Base-by-base conservation (phyloP, 2,888 invertebrate species). In the Entomobrya multifasciata region DNA sequence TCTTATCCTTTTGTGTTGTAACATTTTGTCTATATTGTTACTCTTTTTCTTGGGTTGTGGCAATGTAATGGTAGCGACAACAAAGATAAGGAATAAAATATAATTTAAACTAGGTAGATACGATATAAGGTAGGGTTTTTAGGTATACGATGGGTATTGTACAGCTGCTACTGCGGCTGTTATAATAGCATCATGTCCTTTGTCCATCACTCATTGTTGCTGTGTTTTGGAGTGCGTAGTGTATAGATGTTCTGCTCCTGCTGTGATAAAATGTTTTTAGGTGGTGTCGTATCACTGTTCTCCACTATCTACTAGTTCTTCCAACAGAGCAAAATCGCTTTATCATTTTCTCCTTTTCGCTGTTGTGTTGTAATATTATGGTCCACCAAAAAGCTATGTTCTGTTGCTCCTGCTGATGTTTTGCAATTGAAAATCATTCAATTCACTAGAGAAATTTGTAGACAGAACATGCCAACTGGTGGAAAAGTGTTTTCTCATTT, bases 131-230 rank as follows among this genome's bases (percentile, higher is more conserved):
- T n/a, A n/a, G n/a, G n/a, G n/a, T 27, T 27, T 57, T 52, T 36
- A 55, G 13, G 47, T 5, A 17, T 70, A 20, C 2, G 1, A 17
- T 17, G 13, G n/a, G 52, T 10, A 44, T 17, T 36, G n/a, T 41
- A 77, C 55, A 80, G 80, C 80, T 84, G 84, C 77, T 44, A n/a
- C 17, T 80, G n/a, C n/a, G n/a, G 80, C 49, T 62, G 62, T 30
- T 72, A n/a, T n/a, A n/a, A 20, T 41, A 57, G 17, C 25, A 25
- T 27, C 25, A 76, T 62, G 74, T 77, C 77, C 84, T 84, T 77
- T 77, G 84, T 77, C 77, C 84, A 67, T 84, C 77, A 84, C 44
- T 84, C 77, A 77, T 84, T 65, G 76, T 77, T 49, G 65, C 17
- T 47, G 17, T 44, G 30, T 27, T 27, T 27, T 22, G 30, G 52